Evolutionary conservation across 2,113 vertebrate species (phyloP).

Genomic region (Irena cyanogastra): DNA sequence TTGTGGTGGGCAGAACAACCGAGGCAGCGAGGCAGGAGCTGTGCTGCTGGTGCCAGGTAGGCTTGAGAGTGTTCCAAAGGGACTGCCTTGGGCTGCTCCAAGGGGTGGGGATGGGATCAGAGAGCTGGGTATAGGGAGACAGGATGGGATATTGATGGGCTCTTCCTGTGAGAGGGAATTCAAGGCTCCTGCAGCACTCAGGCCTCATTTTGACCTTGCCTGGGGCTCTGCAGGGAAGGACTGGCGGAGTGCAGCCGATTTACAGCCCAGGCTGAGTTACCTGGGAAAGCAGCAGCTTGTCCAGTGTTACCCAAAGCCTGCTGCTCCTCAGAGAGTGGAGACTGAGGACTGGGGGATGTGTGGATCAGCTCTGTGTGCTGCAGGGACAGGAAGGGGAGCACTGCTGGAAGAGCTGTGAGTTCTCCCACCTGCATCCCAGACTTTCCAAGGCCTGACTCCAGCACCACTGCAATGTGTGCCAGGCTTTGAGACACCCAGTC

Average conservation of each 20-base stretch:
- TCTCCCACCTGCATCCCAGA: not conserved
- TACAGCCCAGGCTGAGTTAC: not conserved
- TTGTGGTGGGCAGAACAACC: not conserved
- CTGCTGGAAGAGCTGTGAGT: not conserved
- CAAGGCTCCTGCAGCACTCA: not conserved
- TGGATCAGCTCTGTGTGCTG: fast-evolving
- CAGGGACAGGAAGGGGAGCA: too few relatives aligned
- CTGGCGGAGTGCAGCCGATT: fast-evolving
- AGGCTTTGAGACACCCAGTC: not conserved
- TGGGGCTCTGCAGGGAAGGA: not conserved
- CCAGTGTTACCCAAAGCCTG: not conserved
- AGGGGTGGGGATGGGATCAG: not conserved
- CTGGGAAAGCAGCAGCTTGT: not conserved
- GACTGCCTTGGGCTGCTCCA: not conserved
- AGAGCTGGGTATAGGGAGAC: not conserved
- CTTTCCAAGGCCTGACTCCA: not conserved
- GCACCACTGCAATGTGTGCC: not conserved
- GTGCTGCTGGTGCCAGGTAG: not conserved
- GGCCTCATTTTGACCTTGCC: not conserved
- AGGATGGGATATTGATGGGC: not conserved
- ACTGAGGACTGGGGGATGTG: not conserved
- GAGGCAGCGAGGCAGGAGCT: not conserved
- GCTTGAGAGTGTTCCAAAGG: not conserved
- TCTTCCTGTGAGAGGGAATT: not conserved
- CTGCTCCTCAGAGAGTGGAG: not conserved